Evolutionary conservation across 2,797 vertebrate genomes (phyloP), one percentile per base, ranked within the genome.

Genomic region (Harpagifer antarcticus): DNA sequence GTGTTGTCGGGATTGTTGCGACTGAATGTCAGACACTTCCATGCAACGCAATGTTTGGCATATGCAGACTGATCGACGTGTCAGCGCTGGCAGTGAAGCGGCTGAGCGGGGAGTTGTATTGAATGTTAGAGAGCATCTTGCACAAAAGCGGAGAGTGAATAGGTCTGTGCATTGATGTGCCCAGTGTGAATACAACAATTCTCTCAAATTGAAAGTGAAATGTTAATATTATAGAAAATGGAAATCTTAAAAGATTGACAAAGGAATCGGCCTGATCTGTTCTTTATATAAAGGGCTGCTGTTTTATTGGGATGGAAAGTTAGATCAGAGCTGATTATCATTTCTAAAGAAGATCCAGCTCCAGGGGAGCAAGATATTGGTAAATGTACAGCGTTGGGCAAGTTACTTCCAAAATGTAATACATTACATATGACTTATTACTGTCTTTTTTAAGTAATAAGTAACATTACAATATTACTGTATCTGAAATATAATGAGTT

Each of bases 11-110:
- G 53, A 74, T 86, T 81, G 85, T 74, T 56, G 78, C 56, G 15
- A 7, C 61, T 79, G 82, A 78, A 79, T 84, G 83, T 83, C 76
- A 76, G 78, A 85, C 81, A 68, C 84, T 45, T 73, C 53, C 68
- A 63, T 60, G 66, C 20, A 31, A 54, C 20, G 53, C 53, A 61
- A 37, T 10, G 70, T 60, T 85, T 71, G 81, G 72, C 79, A 81
- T 75, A 65, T 45, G 74, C 72, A 76, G 83, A 47, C 50, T 7
- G 66, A 79, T 72, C 70, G 3, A 17, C 10, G 56, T 37, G 59
- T 79, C 76, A 8, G 43, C 2, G 17, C 52, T 74, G 86, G 76
- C 79, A 76, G 69, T 8, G 12, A 8, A 20, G 68, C 63, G 70
- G 68, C 79, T 27, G 63, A 71, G 70, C 66, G 40, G 56, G 48